Base-by-base conservation (phyloP, 2,113 vertebrate species). In the Lichenostomus cassidix region DNA sequence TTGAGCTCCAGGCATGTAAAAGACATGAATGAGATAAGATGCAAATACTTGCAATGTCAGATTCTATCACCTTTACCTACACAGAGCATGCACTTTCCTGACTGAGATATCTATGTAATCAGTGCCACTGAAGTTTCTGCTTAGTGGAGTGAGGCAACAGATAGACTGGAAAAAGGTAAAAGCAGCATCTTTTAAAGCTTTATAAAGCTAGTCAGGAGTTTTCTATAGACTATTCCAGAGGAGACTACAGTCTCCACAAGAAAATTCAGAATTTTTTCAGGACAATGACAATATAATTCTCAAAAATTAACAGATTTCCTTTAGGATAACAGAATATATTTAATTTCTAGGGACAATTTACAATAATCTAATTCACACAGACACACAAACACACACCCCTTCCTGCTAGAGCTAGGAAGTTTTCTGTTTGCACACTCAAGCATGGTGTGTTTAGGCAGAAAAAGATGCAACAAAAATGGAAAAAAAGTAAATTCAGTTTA, bases 331-430 rank as follows among this genome's bases (percentile, higher is more conserved):
- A 75, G 12, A 58, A 76, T n/a, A n/a, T 23, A 4, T 56, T 82
- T 65, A 0, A 56, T 69, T 95, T 73, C 69, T 64, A 31, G 11
- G 15, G 6, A 44, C 9, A 71, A 42, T n/a, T 86, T 69, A 20
- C 31, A 31, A 2, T 0, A 53, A 52, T 73, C 10, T 37, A 75
- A 64, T 39, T 23, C 28, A 52, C 22, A 27, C 31, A 24, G 1
- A 1, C 14, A 8, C 35, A 31, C 25, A 23, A 12, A 23, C 47
- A 49, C 6, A 17, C 1, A 2, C 0, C 3, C 2, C 6, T 39
- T 47, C 6, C 37, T 62, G 8, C 42, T 49, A 10, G 12, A 35
- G 65, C 33, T 46, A 73, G 67, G 64, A 52, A 59, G 5, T 14
- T 15, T 73, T 68, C 58, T 79, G 27, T 76, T 71, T 76, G 39